Evolutionary conservation across 2,113 vertebrate species (phyloP).

Genomic region (Lynx canadensis): DNA sequence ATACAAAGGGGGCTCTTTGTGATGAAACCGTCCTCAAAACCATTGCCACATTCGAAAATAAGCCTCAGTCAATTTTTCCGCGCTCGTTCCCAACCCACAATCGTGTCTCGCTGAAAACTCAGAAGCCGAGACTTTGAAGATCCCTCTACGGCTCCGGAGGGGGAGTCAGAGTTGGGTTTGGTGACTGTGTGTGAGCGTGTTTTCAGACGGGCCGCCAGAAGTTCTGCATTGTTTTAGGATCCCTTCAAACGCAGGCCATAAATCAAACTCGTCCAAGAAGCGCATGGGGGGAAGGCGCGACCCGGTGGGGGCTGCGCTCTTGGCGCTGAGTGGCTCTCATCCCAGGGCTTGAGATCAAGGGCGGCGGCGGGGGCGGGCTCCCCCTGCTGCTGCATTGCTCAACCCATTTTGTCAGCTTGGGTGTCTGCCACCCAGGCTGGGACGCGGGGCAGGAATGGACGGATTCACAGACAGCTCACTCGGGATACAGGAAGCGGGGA

Average conservation of each 20-base stretch:
- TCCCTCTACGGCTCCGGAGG: neutral
- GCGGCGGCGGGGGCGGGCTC: slow-evolving; percentile 71
- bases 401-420: slow-evolving; percentile 78
- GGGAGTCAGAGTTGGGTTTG: slow-evolving; percentile 21
- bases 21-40: slow-evolving; percentile 18
- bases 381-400: slow-evolving; percentile 82
- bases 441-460: slow-evolving; percentile 73
- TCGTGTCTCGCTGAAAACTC: neutral
- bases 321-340: slow-evolving; percentile 68
- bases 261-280: slow-evolving; percentile 82
- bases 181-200: slow-evolving; percentile 56
- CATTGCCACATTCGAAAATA: slow-evolving; percentile 20
- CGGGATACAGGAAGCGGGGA: neutral
- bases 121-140: slow-evolving; percentile 39
- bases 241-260: slow-evolving; percentile 84
- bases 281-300: slow-evolving; percentile 75
- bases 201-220: slow-evolving; percentile 82
- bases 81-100: neutral
- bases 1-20: neutral
- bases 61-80: slow-evolving; percentile 28
- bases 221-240: slow-evolving; percentile 80
- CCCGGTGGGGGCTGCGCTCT: slow-evolving; percentile 74
- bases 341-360: slow-evolving; percentile 79
- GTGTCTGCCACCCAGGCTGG: slow-evolving; percentile 82
- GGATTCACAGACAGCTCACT: neutral